These are phyloP conservation scores for Daphoenositta chrysoptera DNA, from an alignment of 2,113 vertebrate species.

Conservation along the genomic window DNA sequence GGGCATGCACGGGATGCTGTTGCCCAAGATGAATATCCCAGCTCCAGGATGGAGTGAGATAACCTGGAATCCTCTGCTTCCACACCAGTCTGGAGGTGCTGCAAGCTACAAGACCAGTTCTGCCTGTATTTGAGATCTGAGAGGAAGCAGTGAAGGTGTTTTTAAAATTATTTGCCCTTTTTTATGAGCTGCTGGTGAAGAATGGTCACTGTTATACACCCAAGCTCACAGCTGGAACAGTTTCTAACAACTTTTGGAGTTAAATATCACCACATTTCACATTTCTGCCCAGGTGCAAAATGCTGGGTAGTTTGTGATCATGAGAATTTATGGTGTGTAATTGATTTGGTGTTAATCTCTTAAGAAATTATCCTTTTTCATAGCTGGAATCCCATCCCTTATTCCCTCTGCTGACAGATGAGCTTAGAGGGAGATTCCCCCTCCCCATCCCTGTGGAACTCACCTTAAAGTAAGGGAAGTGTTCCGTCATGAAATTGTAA, in stretches of 20 bases:
- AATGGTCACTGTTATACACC: background rate
- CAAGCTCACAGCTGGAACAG: background rate
- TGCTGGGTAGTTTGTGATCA: background rate
- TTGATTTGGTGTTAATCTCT: background rate
- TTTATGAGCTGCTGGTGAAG: background rate
- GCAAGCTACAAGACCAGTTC: background rate
- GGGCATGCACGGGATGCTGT: background rate
- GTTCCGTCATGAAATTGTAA: constrained; percentile 98
- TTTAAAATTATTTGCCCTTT: background rate
- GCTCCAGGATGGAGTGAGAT: background rate
- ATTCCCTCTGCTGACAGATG: background rate
- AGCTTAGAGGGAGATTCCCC: background rate
- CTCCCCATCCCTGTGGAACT: background rate
- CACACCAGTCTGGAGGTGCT: background rate
- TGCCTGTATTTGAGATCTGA: background rate
- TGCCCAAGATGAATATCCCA: background rate
- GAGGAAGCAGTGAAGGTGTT: background rate
- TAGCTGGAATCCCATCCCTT: background rate
- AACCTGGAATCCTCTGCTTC: background rate
- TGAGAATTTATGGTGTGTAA: fast-evolving
- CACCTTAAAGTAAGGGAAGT: constrained; percentile 99
- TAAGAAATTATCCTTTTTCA: background rate
- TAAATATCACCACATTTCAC: background rate
- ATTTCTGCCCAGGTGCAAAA: background rate
- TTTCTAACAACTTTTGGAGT: background rate